Percentiles rank a stretch among this genome's conserved stretches.
Conservation (phyloP, 2,888 invertebrate species). For the Euclidia mi region DNA sequence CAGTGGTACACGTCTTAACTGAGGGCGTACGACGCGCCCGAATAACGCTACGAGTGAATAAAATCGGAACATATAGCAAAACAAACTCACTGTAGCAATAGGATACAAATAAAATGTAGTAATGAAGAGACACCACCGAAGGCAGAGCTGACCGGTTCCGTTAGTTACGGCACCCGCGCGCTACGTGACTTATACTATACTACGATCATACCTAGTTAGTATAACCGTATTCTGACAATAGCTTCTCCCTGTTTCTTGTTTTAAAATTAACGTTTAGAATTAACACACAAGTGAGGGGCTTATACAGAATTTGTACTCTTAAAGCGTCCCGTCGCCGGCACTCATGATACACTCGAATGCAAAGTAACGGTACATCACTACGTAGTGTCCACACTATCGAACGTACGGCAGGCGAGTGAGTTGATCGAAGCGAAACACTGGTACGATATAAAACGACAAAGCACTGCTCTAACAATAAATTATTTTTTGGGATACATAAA, state of each 20-base stretch:
- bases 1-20: conserved; percentile 71
- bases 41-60: conserved; percentile 60
- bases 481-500: conserved; percentile 77
- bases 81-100: conserved; percentile 85
- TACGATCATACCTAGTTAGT: no score
- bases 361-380: conserved; percentile 49
- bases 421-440: conserved; percentile 78
- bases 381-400: conserved; percentile 34
- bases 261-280: conserved; percentile 85
- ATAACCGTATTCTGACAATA: conserved; percentile 72
- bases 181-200: no score
- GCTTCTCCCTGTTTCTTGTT: conserved; percentile 79
- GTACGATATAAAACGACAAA: conserved; percentile 68
- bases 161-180: conserved; percentile 74
- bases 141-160: conserved; percentile 80
- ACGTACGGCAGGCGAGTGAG: conserved; percentile 55
- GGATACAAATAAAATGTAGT: conserved; percentile 79
- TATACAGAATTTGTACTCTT: conserved; percentile 94
- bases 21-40: conserved; percentile 35
- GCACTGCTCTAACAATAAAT: conserved; percentile 73
- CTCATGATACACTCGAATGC: conserved; percentile 53
- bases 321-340: conserved; percentile 83
- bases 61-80: conserved; percentile 80
- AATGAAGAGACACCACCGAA: conserved; percentile 86
- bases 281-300: conserved; percentile 89